Conservation (phyloP, 2,113 vertebrate species). For the Hyla sarda region DNA sequence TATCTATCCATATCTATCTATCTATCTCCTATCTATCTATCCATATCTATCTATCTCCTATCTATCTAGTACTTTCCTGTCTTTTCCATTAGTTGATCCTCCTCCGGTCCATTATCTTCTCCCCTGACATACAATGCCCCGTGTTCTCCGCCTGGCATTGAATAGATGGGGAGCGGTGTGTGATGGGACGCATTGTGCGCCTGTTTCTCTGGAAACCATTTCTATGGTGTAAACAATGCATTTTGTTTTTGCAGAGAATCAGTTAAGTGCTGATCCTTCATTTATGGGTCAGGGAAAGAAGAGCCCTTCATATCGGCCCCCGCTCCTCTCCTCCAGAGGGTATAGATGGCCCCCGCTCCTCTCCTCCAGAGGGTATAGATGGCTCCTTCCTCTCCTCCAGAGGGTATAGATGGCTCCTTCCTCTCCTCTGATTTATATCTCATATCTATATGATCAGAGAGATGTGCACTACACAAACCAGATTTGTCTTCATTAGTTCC, state of each 20-base stretch:
- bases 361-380: no score
- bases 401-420: not conserved
- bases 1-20: no score
- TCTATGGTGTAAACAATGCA: slow-evolving; percentile 12
- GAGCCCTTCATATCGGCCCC: not conserved
- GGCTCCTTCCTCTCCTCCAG: not conserved
- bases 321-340: not conserved
- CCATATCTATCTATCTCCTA: not conserved
- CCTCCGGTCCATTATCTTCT: not conserved
- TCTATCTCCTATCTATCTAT: no score
- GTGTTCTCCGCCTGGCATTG: not conserved
- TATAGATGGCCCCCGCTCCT: no score
- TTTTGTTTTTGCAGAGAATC: slow-evolving; percentile 28
- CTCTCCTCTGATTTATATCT: no score
- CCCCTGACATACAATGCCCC: not conserved
- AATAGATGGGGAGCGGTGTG: not conserved
- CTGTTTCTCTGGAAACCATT: slow-evolving; percentile 53
- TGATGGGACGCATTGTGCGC: not conserved
- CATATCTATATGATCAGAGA: no score
- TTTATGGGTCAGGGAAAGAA: slow-evolving; percentile 29
- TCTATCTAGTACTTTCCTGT: not conserved
- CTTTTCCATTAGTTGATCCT: not conserved
- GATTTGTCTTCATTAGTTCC: not conserved
- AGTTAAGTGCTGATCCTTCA: slow-evolving; percentile 32
- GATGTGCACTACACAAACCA: not conserved